Base-by-base conservation (phyloP, 2,797 vertebrate species). In the Tarsius wallacei region DNA sequence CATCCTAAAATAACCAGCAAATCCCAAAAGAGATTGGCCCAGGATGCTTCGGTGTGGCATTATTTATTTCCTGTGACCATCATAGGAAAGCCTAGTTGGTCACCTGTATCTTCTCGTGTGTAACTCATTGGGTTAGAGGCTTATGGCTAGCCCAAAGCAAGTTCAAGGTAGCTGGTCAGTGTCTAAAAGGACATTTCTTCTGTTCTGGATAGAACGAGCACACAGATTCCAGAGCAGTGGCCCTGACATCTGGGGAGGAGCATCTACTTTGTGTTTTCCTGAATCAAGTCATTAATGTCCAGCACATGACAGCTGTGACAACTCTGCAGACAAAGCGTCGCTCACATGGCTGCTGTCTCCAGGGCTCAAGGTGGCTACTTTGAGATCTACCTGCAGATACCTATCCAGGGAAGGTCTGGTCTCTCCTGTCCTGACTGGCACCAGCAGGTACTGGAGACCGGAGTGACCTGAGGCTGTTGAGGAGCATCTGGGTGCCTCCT, bases 301-400 rank as follows among this genome's bases (percentile, higher is more conserved):
- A 22, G 21, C 31, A 16, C 21, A 16, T 1, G 0, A 8, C 14
- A 2, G 19, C 74, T n/a, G 36, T 57, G 36, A 9, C 86, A 49
- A 2, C 77, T 36, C 19, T n/a, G 10, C 22, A 28, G 31, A 11
- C 21, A 12, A n/a, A 61, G 42, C 11, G 42, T 74, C 2, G 0
- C 66, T 49, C 26, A 7, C 2, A 49, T 59, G 47, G 31, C 86
- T 51, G 49, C 17, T 31, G 1, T 36, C 55, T 11, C 77, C 21
- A 26, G 33, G 22, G 7, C n/a, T 80, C 42, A 16, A 1, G 0
- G 0, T 14, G 1, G 42, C 55, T n/a, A 28, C 85, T 42, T 24
- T 31, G 53, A 28, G 49, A 51, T 19, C 11, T 13, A 13, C 7
- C 10, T 73, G 55, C 2, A 68, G 80, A n/a, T 57, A 21, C 12